Base-by-base conservation (phyloP, 2,888 invertebrate species). In the Heliconius hortense region DNA sequence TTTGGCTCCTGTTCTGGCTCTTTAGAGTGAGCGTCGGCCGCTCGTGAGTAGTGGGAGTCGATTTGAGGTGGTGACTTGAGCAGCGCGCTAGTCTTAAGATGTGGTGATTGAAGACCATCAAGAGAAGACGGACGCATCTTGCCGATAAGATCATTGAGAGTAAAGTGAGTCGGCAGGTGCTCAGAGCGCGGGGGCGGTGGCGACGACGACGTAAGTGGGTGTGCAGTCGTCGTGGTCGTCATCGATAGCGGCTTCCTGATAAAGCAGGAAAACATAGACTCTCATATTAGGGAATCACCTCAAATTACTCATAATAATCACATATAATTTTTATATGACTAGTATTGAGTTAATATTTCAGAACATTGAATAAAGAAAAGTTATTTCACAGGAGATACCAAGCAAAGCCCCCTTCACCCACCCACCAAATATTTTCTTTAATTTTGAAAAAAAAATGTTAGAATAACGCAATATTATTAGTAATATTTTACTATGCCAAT, bases 391-490 rank as follows among this genome's bases (percentile, higher is more conserved):
- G 89, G 94, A 94, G 94, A 94, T 94, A 94, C 94, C 94, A 94
- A 94, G 94, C 94, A 94, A 94, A 94, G 94, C 94, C 94, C 93
- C 94, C 91, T 93, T 92, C 93, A 93, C 94, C 94, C 94, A 94
- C 90, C 94, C 94, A 94, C 94, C 94, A 94, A 94, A 93, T 89
- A 83, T 82, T 85, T 82, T 85, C 79, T 78, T 84, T 76, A 91
- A 90, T 91, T 90, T 91, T 83, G 86, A 88, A 87, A 82, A 81
- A 88, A 87, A 82, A 80, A 77, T 66, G 56, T 68, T 43, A 77
- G 74, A 74, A 72, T 75, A 68, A 62, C 63, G 73, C 71, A 60
- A 48, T 35, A 72, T 74, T 67, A 70, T 72, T 21, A 76, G 76
- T 76, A 73, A 77, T 74, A 79, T 77, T 72, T 74, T 73, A 80